Conservation (phyloP, 1,140 invertebrate species). For the Drosophila auraria region DNA sequence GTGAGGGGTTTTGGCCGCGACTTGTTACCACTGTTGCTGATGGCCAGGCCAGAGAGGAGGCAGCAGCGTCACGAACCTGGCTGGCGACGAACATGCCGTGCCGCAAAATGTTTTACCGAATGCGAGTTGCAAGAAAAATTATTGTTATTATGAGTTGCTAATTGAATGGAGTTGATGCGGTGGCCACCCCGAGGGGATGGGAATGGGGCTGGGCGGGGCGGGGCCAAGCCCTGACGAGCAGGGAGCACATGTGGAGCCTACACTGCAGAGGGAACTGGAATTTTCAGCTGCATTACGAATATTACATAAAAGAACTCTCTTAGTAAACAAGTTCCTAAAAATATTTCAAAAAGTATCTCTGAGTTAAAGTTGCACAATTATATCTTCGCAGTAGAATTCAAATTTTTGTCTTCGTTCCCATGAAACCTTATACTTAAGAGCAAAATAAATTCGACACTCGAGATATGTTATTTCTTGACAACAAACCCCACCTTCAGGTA, state of each 20-base stretch:
- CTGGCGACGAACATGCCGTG: slow-evolving; percentile 73
- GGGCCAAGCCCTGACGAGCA: slow-evolving; percentile 4
- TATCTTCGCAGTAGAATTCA: not conserved
- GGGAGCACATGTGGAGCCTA: slow-evolving; percentile 14
- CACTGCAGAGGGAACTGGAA: not conserved
- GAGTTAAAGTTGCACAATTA: too few species aligned
- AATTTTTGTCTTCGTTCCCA: not conserved
- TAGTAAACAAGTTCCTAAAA: not conserved
- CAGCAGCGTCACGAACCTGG: slow-evolving; percentile 72
- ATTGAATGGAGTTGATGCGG: slow-evolving; percentile 76
- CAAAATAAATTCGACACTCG: slow-evolving; percentile 7
- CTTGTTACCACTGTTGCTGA: slow-evolving; percentile 16
- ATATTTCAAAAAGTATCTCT: too few species aligned
- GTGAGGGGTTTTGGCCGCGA: slow-evolving; percentile 10
- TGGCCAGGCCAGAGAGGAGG: slow-evolving; percentile 38
- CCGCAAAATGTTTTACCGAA: slow-evolving; percentile 79
- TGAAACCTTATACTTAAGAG: not conserved
- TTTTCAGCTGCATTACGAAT: not conserved
- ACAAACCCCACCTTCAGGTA: not conserved
- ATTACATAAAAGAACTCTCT: not conserved
- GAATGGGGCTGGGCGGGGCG: not conserved
- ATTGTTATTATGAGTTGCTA: slow-evolving; percentile 83
- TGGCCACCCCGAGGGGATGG: slow-evolving; percentile 6
- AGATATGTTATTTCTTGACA: not conserved
- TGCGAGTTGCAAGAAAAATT: slow-evolving; percentile 78